Evolutionary conservation across 2,113 vertebrate species (phyloP).

Genomic region (Cygnus buccinator): DNA sequence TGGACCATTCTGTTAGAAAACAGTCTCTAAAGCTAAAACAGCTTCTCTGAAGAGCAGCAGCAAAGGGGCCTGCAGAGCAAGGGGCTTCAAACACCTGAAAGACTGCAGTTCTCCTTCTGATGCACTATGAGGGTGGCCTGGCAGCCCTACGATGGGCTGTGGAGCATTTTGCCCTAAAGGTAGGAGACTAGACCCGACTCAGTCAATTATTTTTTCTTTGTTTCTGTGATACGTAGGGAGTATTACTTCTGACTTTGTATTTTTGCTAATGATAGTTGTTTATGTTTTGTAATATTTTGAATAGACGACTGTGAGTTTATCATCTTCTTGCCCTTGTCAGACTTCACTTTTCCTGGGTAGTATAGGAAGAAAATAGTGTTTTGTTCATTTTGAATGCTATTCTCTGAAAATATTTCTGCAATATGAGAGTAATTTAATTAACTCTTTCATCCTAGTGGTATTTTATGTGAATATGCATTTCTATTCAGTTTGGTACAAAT

Average conservation of each 20-base stretch:
- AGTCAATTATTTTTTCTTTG: neutral
- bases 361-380: neutral
- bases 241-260: neutral
- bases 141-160: conserved; percentile 78
- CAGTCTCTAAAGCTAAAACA: conserved; percentile 38
- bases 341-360: neutral
- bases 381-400: neutral
- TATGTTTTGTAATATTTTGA: neutral
- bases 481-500: neutral
- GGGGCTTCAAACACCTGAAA: neutral
- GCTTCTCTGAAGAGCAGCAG: conserved; percentile 23
- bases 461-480: neutral
- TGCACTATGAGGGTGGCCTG: conserved; percentile 76
- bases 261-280: neutral
- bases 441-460: neutral
- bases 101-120: conserved; percentile 15
- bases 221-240: neutral
- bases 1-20: conserved; percentile 68
- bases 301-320: neutral
- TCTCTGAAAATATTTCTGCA: neutral
- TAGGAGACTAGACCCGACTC: conserved; percentile 50
- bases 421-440: neutral
- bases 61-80: conserved; percentile 19
- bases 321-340: neutral
- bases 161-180: conserved; percentile 85